A percentile compares a stretch with the other conserved stretches of the same genome.
Evolutionary conservation across 2,797 vertebrate genomes (phyloP).

Genomic region (Myripristis jacobus): DNA sequence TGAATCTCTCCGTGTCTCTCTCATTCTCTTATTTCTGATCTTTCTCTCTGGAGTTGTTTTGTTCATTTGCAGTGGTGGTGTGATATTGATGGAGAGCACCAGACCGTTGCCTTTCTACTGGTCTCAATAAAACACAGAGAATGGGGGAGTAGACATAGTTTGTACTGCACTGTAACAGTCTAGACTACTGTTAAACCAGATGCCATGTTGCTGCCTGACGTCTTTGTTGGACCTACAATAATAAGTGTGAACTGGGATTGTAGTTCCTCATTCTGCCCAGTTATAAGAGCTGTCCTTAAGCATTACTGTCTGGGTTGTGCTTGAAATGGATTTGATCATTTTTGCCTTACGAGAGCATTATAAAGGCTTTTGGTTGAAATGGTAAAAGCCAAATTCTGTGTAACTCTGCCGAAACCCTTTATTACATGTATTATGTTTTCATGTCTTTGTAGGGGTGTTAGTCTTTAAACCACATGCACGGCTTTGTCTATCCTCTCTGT

Average conservation of each 20-base stretch:
- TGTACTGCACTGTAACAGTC: constrained; percentile 3
- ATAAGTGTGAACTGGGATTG: neutral
- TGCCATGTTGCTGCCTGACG: neutral
- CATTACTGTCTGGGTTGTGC: neutral
- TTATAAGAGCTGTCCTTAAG: constrained; percentile 1
- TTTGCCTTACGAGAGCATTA: constrained; percentile 38
- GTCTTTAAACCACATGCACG: constrained; percentile 3
- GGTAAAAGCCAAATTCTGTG: constrained; percentile 7
- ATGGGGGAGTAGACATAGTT: neutral
- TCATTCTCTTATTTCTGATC: neutral
- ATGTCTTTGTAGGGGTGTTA: constrained; percentile 11
- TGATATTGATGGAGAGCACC: constrained; percentile 15
- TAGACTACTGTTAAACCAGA: constrained; percentile 12
- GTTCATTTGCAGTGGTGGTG: constrained; percentile 6
- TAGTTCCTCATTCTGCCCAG: neutral
- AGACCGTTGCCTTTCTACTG: constrained; percentile 48
- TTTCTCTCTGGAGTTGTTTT: neutral
- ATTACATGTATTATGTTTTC: constrained; percentile 10
- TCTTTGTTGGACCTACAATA: constrained; percentile 32
- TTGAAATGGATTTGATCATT: constrained; percentile 8
- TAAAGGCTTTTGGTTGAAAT: constrained; percentile 12
- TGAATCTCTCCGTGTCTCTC: neutral
- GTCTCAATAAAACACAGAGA: constrained; percentile 30
- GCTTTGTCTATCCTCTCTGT: constrained; percentile 25
- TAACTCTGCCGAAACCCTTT: constrained; percentile 53